Base-by-base conservation (phyloP, 2,113 vertebrate species). In the Prietella phreatophila region DNA sequence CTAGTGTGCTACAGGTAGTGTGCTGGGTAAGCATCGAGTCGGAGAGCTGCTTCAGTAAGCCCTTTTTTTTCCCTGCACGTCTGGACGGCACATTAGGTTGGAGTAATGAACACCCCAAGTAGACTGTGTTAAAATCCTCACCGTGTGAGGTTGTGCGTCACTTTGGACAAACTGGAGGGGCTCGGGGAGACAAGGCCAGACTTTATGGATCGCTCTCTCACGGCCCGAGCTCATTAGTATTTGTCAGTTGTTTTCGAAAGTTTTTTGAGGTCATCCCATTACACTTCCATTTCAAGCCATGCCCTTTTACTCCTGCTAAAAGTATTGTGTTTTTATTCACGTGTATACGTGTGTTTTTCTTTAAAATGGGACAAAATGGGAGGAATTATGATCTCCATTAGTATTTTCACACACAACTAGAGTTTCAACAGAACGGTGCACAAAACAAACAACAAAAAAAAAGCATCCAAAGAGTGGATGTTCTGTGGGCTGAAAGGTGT, bases 11-110 rank as follows among this genome's bases (percentile, higher is more conserved):
- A 2, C 83, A 85, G 89, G 47, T 91, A 90, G 39, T 91, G 83
- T 75, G 84, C 91, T 89, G 84, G 71, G 58, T 4, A 80, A 50
- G 75, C 42, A 7, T 15, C 1, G 42, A 78, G 75, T 78, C 33
- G 82, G 90, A 91, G 81, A 53, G 83, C 88, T 88, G 89, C 89
- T 86, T 90, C 85, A 6, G 7, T 63, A 85, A 88, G 85, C 39
- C 88, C 81, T 36, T 61, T 27, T 65, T 50, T 50, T 50, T 19
- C 83, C 75, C 42, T 63, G 83, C 84, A 71, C 86, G 90, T 91
- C 73, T 89, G 89, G 87, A 88, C 88, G 89, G 83, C 89, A 87
- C 88, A 90, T 90, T 89, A 90, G 90, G 87, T 90, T 85, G 88
- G 86, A 89, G 88, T 89, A 84, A 86, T 89, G 89, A 86, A 88